phyloP scores from a whole-genome alignment of 2,113 vertebrate genomes.

The Rhagologus leucostigma region DNA sequence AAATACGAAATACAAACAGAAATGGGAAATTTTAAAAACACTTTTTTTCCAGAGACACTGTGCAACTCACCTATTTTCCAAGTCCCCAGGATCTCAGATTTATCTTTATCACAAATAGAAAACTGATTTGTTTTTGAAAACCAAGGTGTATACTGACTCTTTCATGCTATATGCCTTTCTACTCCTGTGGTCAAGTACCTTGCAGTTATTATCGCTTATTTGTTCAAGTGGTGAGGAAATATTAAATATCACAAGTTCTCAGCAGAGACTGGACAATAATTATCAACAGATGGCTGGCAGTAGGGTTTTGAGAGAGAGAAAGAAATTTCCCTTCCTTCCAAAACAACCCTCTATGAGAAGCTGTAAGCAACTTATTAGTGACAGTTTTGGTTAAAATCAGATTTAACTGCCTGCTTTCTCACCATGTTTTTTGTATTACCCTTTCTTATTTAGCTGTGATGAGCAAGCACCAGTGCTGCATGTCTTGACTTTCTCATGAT shows the following conservation, averaged over 20 bases:
- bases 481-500: neutral
- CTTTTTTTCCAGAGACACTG: neutral
- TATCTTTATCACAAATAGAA: slow-evolving; percentile 48
- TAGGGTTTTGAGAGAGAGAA: slow-evolving; percentile 40
- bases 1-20: neutral
- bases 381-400: slow-evolving; percentile 58
- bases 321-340: slow-evolving; percentile 22
- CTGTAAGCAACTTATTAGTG: slow-evolving; percentile 35
- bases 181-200: slow-evolving; percentile 91
- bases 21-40: neutral
- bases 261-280: slow-evolving; percentile 89
- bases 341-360: neutral
- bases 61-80: slow-evolving; percentile 46
- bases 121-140: slow-evolving; percentile 63
- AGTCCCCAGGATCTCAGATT: neutral
- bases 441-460: neutral
- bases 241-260: slow-evolving; percentile 96
- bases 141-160: slow-evolving; percentile 75
- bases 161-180: slow-evolving; percentile 83
- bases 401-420: slow-evolving; percentile 47
- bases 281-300: slow-evolving; percentile 91
- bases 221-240: slow-evolving; percentile 98
- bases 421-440: slow-evolving; percentile 42
- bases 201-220: slow-evolving; percentile 91
- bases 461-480: neutral